Evolutionary conservation across 1,140 invertebrate genomes (phyloP).

Genomic region (Portunus trituberculatus): DNA sequence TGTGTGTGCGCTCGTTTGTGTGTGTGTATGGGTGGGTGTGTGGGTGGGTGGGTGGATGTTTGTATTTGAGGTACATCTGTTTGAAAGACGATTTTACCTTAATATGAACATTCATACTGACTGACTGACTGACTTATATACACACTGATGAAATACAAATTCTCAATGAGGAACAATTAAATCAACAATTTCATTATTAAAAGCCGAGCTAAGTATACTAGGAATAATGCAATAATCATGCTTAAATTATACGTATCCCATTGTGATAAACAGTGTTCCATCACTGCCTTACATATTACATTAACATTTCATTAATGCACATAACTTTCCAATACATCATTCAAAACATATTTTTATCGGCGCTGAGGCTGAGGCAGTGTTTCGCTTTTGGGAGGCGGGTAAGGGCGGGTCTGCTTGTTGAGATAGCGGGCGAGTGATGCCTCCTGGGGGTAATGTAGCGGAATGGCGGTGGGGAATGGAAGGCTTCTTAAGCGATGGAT

Average conservation of each 20-base stretch:
- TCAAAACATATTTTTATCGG: neutral
- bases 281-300: neutral
- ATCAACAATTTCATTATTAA: too few relatives aligned
- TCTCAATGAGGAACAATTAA: too few relatives aligned
- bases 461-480: conserved; percentile 17
- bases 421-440: conserved; percentile 9
- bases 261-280: too few relatives aligned
- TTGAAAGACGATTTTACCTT: neutral
- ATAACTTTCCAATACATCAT: neutral
- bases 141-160: too few relatives aligned
- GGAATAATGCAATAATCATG: too few relatives aligned
- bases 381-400: neutral
- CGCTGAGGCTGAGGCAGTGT: neutral
- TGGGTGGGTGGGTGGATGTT: neutral
- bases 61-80: neutral
- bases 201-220: too few relatives aligned
- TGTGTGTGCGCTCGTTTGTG: neutral
- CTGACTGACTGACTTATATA: too few relatives aligned
- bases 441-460: neutral
- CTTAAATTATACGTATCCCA: too few relatives aligned
- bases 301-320: neutral
- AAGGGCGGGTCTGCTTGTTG: neutral
- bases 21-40: neutral
- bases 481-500: conserved; percentile 21
- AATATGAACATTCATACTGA: neutral